These are phyloP conservation scores for Cinara cedri DNA, from an alignment of 2,888 invertebrate genomes.

Conservation along the genomic window DNA sequence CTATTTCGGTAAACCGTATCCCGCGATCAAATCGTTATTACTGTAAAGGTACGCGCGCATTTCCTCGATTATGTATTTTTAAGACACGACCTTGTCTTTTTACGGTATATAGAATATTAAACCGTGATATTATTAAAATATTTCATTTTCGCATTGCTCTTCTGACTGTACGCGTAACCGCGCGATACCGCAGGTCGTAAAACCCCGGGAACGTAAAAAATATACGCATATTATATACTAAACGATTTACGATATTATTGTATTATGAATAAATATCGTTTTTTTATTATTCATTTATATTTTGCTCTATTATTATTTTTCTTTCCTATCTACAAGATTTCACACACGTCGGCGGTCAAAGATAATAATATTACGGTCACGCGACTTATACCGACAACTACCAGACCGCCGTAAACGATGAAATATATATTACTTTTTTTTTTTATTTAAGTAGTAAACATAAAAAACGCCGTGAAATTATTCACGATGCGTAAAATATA, in stretches of 20 bases:
- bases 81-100: neutral
- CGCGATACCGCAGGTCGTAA: neutral
- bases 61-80: no score
- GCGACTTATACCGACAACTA: neutral
- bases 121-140: neutral
- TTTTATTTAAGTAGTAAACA: neutral
- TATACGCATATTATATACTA: no score
- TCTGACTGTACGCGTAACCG: neutral
- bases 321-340: neutral
- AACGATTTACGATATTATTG: slow-evolving; percentile 13
- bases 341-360: neutral
- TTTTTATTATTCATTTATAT: neutral
- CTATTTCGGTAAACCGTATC: no score
- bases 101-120: neutral
- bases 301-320: neutral
- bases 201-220: neutral
- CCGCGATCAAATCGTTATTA: neutral
- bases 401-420: no score
- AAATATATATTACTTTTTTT: no score
- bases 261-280: no score
- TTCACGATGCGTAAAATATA: neutral
- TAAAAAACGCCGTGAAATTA: neutral
- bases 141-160: neutral
- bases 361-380: slow-evolving; percentile 1
- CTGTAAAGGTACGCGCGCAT: neutral